Evolutionary conservation across 2,113 vertebrate species (phyloP).

Genomic region (Gracilinanus agilis): DNA sequence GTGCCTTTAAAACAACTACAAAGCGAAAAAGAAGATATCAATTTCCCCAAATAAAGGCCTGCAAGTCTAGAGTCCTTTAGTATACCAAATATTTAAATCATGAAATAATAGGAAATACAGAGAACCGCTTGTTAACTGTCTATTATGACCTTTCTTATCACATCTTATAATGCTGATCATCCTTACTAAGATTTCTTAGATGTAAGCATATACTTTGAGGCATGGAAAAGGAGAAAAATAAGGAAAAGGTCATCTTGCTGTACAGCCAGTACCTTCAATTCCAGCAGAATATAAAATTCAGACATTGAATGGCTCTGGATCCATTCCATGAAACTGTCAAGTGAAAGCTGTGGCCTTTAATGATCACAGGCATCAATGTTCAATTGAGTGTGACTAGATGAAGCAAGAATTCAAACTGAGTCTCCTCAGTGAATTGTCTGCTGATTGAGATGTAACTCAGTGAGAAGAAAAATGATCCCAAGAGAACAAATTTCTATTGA

Average conservation of each 20-base stretch:
- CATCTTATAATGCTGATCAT: slow-evolving; percentile 61
- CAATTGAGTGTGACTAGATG: slow-evolving; percentile 82
- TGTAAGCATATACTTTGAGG: slow-evolving; percentile 51
- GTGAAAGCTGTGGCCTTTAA: slow-evolving; percentile 77
- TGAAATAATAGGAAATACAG: not conserved
- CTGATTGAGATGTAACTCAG: slow-evolving; percentile 83
- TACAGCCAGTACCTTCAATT: slow-evolving; percentile 49
- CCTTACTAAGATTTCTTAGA: slow-evolving; percentile 66
- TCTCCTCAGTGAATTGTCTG: slow-evolving; percentile 77
- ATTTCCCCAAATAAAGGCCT: slow-evolving; percentile 20
- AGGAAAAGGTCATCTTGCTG: slow-evolving; percentile 69
- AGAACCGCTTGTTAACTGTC: not conserved
- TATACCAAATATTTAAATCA: slow-evolving; percentile 43
- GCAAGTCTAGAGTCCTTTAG: not conserved
- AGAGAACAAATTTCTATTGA: slow-evolving; percentile 71
- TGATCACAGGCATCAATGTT: slow-evolving; percentile 80
- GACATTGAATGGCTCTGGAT: slow-evolving; percentile 70
- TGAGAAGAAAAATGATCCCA: slow-evolving; percentile 73
- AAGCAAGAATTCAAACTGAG: slow-evolving; percentile 81
- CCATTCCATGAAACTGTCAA: slow-evolving; percentile 78
- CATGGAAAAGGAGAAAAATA: not conserved
- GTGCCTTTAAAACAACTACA: not conserved
- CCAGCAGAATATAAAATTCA: slow-evolving; percentile 78
- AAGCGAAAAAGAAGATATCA: not conserved
- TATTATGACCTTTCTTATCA: slow-evolving; percentile 62